Base-by-base conservation (phyloP, 2,797 vertebrate genomes). In the Neostethus bicornis region DNA sequence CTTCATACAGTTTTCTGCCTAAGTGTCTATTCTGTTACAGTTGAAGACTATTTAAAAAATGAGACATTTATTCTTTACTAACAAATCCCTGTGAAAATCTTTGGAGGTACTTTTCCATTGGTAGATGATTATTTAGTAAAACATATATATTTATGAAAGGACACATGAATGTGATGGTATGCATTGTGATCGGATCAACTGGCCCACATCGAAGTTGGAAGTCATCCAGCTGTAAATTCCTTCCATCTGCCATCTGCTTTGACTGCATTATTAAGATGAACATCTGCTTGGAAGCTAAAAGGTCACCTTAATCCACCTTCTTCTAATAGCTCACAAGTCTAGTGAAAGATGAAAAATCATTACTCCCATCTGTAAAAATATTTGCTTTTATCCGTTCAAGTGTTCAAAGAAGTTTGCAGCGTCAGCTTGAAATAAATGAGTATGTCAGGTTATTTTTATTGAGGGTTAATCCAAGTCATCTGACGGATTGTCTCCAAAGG, bases 261-360 rank as follows among this genome's bases (percentile, higher is more conserved):
- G 35, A 28, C 38, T 55, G 54, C 38, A 49, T 56, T 64, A 62
- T 52, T 29, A 45, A 48, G 21, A 68, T 44, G 29, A 52, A 32
- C 53, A 44, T 35, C n/a, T 51, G 56, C 20, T 7, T 41, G 4
- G 26, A 46, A 48, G 31, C 49, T 43, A 29, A 68, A 61, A 45
- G 49, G 56, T 72, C 31, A 59, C 49, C 31, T 63, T 43, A 47
- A 20, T 25, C 9, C 23, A 34, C 24, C 13, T 59, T n/a, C 26
- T 28, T n/a, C n/a, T 7, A 17, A 19, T 41, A 20, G 12, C 39
- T 24, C 53, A 26, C 46, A 37, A 19, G 6, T 42, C 14, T 55
- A 0, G 5, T 10, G 54, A 13, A 35, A 41, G 12, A 32, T 46
- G 21, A 1, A 48, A 39, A 53, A 48, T 3, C 34, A 1, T 43